phyloP scores from a whole-genome alignment of 2,113 vertebrate species.

The Anas platyrhynchos region DNA sequence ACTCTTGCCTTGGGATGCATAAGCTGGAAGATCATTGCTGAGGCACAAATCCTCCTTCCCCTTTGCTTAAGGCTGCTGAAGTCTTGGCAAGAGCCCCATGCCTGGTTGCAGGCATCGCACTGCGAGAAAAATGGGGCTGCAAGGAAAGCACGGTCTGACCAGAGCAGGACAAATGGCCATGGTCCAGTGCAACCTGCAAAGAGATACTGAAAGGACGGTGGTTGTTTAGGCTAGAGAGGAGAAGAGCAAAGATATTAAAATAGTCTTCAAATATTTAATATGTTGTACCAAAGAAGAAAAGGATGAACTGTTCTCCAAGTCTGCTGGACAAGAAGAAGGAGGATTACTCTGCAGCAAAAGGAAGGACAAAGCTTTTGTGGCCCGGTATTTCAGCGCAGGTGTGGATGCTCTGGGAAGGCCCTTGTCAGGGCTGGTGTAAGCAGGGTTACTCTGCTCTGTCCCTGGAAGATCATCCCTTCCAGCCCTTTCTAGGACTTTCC shows the following conservation, averaged over 20 bases:
- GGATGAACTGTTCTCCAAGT: neutral
- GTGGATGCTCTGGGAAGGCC: neutral
- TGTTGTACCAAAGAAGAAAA: neutral
- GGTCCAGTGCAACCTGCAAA: neutral
- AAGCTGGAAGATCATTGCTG: neutral
- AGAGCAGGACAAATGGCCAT: neutral
- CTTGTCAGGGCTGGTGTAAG: neutral
- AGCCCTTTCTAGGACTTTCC: neutral
- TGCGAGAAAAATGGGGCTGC: neutral
- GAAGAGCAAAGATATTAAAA: neutral
- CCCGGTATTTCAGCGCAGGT: neutral
- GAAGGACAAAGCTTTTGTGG: neutral
- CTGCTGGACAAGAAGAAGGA: neutral
- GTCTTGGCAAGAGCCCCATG: neutral
- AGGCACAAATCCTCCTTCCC: neutral
- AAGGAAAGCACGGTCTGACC: neutral
- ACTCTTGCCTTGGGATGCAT: neutral
- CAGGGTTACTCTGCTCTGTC: neutral
- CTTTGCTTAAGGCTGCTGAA: neutral
- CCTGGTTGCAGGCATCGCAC: neutral
- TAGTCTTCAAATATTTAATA: neutral
- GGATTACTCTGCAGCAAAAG: neutral
- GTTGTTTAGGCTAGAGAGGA: neutral
- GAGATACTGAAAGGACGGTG: neutral
- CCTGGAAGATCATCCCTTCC: neutral